A percentile compares a stretch with the other conserved stretches of the same genome.
Evolutionary conservation across 2,888 invertebrate species (phyloP).

Genomic region (Calameuta idolon): DNA sequence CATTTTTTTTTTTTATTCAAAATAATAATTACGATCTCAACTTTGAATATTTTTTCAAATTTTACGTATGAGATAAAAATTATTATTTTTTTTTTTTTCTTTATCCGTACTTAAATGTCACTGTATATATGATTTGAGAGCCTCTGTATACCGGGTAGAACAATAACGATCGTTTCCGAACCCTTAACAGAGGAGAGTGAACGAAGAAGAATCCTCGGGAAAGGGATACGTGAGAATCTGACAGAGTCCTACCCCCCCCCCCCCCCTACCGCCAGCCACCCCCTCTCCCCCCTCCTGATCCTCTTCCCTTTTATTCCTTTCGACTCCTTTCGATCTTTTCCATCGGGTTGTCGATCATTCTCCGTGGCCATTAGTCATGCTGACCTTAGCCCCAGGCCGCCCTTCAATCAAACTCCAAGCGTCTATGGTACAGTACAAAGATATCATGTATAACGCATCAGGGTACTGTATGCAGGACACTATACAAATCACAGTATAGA

Average conservation of each 20-base stretch:
- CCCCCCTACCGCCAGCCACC: too few relatives aligned
- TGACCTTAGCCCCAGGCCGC: slow-evolving; percentile 4
- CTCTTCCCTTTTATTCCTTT: slow-evolving; percentile 14
- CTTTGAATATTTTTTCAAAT: neutral
- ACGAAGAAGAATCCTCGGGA: neutral
- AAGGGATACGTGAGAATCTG: neutral
- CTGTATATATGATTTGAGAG: neutral
- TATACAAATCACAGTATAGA: neutral
- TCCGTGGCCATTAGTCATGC: slow-evolving; percentile 20
- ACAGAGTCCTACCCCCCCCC: neutral
- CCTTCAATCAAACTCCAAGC: neutral
- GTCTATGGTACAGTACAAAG: neutral
- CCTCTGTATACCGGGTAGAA: neutral
- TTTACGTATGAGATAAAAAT: neutral
- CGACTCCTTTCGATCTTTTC: slow-evolving; percentile 13
- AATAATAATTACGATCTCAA: too few relatives aligned
- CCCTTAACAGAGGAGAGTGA: neutral
- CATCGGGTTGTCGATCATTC: slow-evolving; percentile 25
- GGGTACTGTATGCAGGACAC: neutral
- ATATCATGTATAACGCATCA: neutral
- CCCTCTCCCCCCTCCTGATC: too few relatives aligned
- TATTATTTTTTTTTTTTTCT: neutral
- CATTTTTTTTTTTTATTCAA: too few relatives aligned
- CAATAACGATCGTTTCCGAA: neutral
- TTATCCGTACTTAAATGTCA: neutral